These are phyloP conservation scores for Alcedo quadribrachys DNA, from an alignment of 2,797 vertebrate species.

Conservation along the genomic window DNA sequence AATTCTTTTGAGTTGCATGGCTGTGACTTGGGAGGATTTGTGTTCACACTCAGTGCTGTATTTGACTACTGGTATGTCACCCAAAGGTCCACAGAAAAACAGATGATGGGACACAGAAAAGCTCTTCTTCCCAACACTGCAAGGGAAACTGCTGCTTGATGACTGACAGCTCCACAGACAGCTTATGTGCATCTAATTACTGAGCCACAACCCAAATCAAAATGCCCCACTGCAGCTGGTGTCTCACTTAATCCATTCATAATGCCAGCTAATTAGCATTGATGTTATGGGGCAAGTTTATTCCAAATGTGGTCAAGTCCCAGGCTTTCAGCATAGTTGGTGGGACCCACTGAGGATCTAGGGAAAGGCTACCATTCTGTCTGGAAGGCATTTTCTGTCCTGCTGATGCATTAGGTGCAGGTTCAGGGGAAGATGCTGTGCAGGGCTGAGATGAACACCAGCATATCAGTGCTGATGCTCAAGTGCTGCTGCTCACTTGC, in stretches of 20 bases:
- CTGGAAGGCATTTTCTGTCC: neutral
- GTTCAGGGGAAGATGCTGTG: neutral
- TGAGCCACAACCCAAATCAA: slow-evolving; percentile 66
- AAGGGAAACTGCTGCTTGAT: neutral
- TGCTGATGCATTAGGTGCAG: neutral
- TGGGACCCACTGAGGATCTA: slow-evolving; percentile 33
- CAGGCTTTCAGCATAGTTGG: slow-evolving; percentile 37
- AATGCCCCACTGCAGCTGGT: slow-evolving; percentile 75
- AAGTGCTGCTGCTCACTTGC: neutral
- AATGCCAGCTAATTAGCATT: slow-evolving; percentile 76
- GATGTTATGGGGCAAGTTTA: slow-evolving; percentile 66
- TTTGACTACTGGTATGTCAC: neutral
- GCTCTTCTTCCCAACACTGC: neutral
- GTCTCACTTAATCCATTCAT: slow-evolving; percentile 76
- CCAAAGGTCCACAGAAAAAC: slow-evolving; percentile 17
- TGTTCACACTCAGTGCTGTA: fast-evolving
- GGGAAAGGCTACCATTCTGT: neutral
- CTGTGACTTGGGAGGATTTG: neutral
- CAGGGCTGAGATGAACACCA: neutral
- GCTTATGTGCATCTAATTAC: slow-evolving; percentile 72
- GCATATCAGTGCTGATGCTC: neutral
- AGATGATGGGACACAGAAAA: slow-evolving; percentile 19
- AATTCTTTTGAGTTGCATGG: neutral
- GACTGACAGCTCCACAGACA: slow-evolving; percentile 36
- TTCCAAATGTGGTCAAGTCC: slow-evolving; percentile 69